Conservation (phyloP, 2,888 invertebrate species). For the Rhagium mordax region DNA sequence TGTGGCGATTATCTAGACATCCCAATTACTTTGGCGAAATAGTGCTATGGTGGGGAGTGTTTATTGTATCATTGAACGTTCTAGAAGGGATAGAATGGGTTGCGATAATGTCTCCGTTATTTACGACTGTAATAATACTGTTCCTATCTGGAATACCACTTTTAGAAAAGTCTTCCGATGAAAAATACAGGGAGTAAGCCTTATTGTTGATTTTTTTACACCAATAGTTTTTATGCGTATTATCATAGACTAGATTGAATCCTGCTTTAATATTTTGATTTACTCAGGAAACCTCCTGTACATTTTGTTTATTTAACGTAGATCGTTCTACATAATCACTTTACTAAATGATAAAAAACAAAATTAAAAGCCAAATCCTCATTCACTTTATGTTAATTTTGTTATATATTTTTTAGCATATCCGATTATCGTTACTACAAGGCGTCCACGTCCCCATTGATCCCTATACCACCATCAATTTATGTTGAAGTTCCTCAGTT, state of each 20-base stretch:
- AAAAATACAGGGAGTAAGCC: conserved; percentile 90
- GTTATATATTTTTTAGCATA: conserved; percentile 73
- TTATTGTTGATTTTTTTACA: too few species aligned
- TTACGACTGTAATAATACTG: conserved; percentile 88
- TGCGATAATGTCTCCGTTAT: conserved; percentile 88
- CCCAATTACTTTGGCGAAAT: conserved; percentile 97
- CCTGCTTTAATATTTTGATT: too few species aligned
- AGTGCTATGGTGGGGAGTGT: conserved; percentile 94
- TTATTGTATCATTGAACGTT: conserved; percentile 89
- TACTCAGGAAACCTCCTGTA: too few species aligned
- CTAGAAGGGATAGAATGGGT: conserved; percentile 90
- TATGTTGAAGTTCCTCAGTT: conserved; percentile 90
- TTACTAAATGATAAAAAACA: background rate
- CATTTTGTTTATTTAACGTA: too few species aligned
- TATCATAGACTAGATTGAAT: too few species aligned
- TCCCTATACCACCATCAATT: conserved; percentile 89
- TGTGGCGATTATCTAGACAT: conserved; percentile 90
- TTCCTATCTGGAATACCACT: conserved; percentile 94
- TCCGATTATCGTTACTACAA: conserved; percentile 92
- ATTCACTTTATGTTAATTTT: background rate
- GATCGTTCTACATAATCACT: too few species aligned
- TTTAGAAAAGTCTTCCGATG: conserved; percentile 89
- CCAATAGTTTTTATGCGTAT: too few species aligned
- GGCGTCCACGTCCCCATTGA: conserved; percentile 88
- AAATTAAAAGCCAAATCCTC: background rate